A percentile compares a stretch with the other conserved stretches of the same genome.
phyloP scores from a whole-genome alignment of 2,888 invertebrate species.

The Nysson spinosus region DNA sequence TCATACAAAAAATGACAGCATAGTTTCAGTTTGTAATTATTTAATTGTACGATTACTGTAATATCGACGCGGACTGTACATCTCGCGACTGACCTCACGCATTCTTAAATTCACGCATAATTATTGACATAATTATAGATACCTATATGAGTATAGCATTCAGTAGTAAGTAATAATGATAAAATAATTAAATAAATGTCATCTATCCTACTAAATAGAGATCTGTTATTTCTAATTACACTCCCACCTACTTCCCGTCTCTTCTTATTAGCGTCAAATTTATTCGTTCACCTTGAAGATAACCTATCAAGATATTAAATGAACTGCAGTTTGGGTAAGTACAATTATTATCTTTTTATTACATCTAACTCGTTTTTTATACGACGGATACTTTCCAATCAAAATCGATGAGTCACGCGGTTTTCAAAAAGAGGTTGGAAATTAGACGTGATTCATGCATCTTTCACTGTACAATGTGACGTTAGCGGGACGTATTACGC shows the following conservation, averaged over 20 bases:
- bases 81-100: slow-evolving; percentile 68
- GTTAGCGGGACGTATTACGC: too few species aligned
- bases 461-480: too few species aligned
- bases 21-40: slow-evolving; percentile 48
- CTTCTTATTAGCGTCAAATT: too few species aligned
- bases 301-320: too few species aligned
- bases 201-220: slow-evolving; percentile 58
- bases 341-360: too few species aligned
- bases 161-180: slow-evolving; percentile 74
- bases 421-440: too few species aligned
- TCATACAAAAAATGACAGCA: slow-evolving; percentile 7
- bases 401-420: too few species aligned
- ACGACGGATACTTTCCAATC: too few species aligned
- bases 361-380: too few species aligned
- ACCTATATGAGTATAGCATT: slow-evolving; percentile 75
- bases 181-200: slow-evolving; percentile 75
- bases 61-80: slow-evolving; percentile 62
- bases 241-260: not conserved
- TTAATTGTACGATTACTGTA: slow-evolving; percentile 50
- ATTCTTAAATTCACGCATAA: slow-evolving; percentile 76
- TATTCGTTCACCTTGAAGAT: too few species aligned
- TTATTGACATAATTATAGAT: slow-evolving; percentile 77
- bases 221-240: not conserved
- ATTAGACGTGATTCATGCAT: too few species aligned
- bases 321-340: too few species aligned